Conservation (phyloP, 2,113 vertebrate species). For the Caracal caracal region DNA sequence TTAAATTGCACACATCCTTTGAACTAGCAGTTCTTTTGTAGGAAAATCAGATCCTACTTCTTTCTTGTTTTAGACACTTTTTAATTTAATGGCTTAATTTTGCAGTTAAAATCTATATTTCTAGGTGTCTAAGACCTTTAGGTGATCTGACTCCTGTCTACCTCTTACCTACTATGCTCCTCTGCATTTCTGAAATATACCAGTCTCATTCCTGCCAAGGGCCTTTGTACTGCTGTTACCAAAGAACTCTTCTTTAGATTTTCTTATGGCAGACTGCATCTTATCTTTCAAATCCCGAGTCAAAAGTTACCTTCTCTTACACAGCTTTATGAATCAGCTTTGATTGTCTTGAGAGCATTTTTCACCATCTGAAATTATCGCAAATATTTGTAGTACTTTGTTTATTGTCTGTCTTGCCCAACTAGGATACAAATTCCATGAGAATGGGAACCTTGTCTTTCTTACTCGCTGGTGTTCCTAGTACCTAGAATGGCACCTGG, state of each 20-base stretch:
- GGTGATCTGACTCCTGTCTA: neutral
- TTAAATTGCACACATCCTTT: conserved; percentile 9
- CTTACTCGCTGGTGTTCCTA: neutral
- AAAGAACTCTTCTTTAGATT: neutral
- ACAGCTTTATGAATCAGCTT: neutral
- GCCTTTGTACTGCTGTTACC: neutral
- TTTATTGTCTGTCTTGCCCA: neutral
- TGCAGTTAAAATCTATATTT: neutral
- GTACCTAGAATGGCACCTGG: neutral
- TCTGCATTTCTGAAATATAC: neutral
- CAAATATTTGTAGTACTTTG: neutral
- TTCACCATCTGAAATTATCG: neutral
- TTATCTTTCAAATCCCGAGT: neutral
- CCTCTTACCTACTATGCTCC: neutral
- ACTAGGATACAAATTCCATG: neutral
- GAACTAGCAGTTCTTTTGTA: neutral
- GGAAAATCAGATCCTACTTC: neutral
- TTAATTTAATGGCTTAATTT: neutral
- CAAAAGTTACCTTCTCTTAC: neutral
- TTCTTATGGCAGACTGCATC: neutral
- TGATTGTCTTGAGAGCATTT: neutral
- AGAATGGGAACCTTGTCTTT: neutral
- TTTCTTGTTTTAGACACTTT: neutral
- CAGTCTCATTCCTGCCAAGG: neutral
- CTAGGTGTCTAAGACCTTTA: neutral